Evolutionary conservation across 1,140 invertebrate genomes (phyloP).

Genomic region (Drosophila auraria): DNA sequence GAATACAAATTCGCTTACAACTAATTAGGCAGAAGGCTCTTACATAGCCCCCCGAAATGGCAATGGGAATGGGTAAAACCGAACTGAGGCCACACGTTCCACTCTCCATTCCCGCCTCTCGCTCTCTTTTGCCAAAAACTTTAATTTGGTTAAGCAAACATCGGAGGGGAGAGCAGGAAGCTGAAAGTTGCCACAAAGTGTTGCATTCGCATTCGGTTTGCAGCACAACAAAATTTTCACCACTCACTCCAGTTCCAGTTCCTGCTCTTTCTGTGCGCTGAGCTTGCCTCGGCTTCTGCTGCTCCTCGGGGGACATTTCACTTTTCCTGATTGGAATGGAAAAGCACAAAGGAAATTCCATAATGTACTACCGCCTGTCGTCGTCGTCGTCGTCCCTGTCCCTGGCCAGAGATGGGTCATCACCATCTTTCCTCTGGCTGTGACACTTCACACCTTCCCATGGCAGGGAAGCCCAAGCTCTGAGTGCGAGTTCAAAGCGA

Average conservation of each 20-base stretch:
- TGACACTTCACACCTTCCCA: slow-evolving; percentile 30
- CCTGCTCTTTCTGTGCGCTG: neutral
- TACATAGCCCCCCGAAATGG: slow-evolving; percentile 4
- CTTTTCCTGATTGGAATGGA: slow-evolving; percentile 48
- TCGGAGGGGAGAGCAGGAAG: slow-evolving; percentile 17
- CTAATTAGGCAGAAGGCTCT: slow-evolving; percentile 67
- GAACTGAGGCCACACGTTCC: slow-evolving; percentile 18
- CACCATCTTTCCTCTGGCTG: slow-evolving; percentile 19
- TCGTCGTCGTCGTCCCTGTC: no score
- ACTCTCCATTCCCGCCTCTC: neutral
- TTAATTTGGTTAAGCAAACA: slow-evolving; percentile 58
- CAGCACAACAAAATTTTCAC: slow-evolving; percentile 31
- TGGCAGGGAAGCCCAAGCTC: neutral
- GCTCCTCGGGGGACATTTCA: slow-evolving; percentile 44
- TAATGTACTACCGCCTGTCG: slow-evolving; percentile 33
- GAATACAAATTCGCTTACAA: slow-evolving; percentile 81
- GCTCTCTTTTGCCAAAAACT: slow-evolving; percentile 24
- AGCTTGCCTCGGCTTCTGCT: slow-evolving; percentile 1
- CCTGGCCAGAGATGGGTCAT: slow-evolving; percentile 24
- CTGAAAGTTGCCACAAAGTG: slow-evolving; percentile 55
- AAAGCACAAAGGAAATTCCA: slow-evolving; percentile 54
- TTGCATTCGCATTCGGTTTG: slow-evolving; percentile 55
- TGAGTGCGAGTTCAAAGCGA: slow-evolving; percentile 18
- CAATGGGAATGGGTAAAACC: slow-evolving; percentile 12
- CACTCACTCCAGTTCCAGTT: neutral